Base-by-base conservation (phyloP, 2,888 invertebrate genomes). In the Amiota mariae region DNA sequence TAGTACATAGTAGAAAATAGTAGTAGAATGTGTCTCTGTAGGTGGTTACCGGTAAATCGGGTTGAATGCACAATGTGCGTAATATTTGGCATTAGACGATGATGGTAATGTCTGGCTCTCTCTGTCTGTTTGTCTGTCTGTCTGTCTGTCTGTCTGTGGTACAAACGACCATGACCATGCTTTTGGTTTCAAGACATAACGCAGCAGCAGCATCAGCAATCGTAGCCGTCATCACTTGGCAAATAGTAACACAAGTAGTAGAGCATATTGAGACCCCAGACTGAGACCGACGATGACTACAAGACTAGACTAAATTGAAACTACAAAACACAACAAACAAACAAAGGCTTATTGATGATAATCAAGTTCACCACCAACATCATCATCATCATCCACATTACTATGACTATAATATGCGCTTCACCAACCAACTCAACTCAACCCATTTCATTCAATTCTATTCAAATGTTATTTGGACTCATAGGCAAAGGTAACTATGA, bases 41-140 rank as follows among this genome's bases (percentile, higher is more conserved):
- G 54, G n/a, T 54, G 36, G 2, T 36, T 36, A 24, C 20, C 20
- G 11, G 59, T 59, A n/a, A n/a, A 11, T 4, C 11, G 2, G 20
- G 11, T 59, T 59, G 59, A 59, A 59, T 20, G 20, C 59, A 20
- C 20, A 10, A 20, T 18, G 18, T 59, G 59, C 59, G 59, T 59
- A 59, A 59, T 59, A 59, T 59, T 59, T 59, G 20, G 20, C 59
- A 59, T 11, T 59, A 57, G n/a, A 57, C 4, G 57, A 54, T 6
- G 9, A 20, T 24, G 24, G 3, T 24, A 9, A 15, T 8, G 57
- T n/a, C 57, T 56, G 56, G 20, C n/a, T n/a, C n/a, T n/a, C n/a
- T 18, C 20, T 59, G 59, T 59, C 18, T 9, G 20, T 59, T 1
- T 59, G 20, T 59, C 59, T 59, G 59, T 59, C n/a, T n/a, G 20